Evolutionary conservation across 2,888 invertebrate genomes (phyloP).

Genomic region (Phasia obesa): DNA sequence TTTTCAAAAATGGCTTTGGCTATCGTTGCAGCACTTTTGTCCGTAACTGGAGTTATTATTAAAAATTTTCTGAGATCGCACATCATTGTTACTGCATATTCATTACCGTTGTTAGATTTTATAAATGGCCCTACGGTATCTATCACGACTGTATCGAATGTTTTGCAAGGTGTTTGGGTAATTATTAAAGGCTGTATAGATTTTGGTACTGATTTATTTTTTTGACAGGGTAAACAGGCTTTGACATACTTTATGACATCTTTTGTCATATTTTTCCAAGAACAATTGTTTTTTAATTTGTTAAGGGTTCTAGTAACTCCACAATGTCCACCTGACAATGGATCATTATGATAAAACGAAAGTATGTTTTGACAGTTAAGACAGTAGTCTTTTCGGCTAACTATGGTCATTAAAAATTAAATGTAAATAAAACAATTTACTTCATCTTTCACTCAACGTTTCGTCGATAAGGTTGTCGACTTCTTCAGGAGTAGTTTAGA

Average conservation of each 20-base stretch:
- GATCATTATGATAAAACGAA: neutral
- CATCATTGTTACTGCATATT: conserved; percentile 63
- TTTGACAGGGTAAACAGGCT: conserved; percentile 2
- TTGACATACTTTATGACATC: conserved; percentile 4
- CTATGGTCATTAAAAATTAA: no score
- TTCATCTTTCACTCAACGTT: no score
- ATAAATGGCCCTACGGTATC: conserved; percentile 70
- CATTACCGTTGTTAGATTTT: conserved; percentile 58
- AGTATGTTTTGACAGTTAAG: conserved; percentile 20
- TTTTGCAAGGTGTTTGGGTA: conserved; percentile 3
- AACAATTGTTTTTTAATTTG: conserved; percentile 65
- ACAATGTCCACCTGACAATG: conserved; percentile 4
- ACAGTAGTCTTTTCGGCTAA: no score
- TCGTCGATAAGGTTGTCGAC: no score
- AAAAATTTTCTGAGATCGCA: conserved; percentile 68
- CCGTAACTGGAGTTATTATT: conserved; percentile 57
- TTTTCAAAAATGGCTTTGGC: conserved; percentile 66
- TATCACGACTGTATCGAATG: conserved; percentile 45
- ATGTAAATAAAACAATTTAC: no score
- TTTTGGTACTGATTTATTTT: neutral
- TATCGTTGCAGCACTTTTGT: conserved; percentile 70
- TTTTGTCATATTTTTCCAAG: conserved; percentile 9
- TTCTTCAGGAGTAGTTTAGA: no score
- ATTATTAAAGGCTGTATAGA: conserved; percentile 1
- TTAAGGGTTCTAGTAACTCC: conserved; percentile 10